Evolutionary conservation across 2,113 vertebrate species (phyloP).

Genomic region (Triplophysa rosa): DNA sequence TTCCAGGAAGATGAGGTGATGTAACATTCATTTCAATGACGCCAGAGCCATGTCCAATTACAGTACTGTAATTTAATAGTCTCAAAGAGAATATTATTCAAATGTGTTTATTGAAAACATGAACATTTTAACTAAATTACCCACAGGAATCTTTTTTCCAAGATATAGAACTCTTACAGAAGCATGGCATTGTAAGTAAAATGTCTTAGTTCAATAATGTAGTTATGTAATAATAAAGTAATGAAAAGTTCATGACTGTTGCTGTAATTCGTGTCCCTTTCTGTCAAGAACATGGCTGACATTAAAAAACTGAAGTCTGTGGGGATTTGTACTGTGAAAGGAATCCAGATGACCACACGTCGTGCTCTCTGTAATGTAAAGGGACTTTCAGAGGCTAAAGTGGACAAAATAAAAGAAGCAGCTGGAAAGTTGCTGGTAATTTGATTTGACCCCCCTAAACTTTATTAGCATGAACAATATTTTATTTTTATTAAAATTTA

Average conservation of each 20-base stretch:
- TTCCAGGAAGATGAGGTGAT: conserved; percentile 90
- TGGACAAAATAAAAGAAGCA: conserved; percentile 98
- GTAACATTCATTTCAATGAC: background rate
- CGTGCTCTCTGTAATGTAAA: conserved; percentile 92
- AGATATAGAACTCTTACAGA: conserved; percentile 95
- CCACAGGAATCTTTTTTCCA: conserved; percentile 93
- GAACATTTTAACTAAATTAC: background rate
- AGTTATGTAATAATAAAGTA: conserved; percentile 36
- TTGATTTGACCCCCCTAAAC: background rate
- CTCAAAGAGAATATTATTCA: no score
- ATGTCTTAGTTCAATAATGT: background rate
- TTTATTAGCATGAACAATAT: background rate
- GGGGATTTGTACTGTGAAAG: conserved; percentile 96
- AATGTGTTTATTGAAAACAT: background rate
- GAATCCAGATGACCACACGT: conserved; percentile 97
- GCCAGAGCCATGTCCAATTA: background rate
- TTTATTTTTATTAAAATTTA: background rate
- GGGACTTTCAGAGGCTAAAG: conserved; percentile 96
- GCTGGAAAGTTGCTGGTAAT: conserved; percentile 92
- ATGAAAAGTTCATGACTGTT: conserved; percentile 55
- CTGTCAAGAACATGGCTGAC: conserved; percentile 88
- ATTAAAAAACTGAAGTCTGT: conserved; percentile 96
- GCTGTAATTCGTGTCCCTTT: conserved; percentile 18
- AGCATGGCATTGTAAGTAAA: conserved; percentile 94
- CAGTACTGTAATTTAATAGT: background rate